These are phyloP conservation scores for Lasioglossum pauxillum DNA, from an alignment of 2,888 invertebrate species.

Conservation along the genomic window DNA sequence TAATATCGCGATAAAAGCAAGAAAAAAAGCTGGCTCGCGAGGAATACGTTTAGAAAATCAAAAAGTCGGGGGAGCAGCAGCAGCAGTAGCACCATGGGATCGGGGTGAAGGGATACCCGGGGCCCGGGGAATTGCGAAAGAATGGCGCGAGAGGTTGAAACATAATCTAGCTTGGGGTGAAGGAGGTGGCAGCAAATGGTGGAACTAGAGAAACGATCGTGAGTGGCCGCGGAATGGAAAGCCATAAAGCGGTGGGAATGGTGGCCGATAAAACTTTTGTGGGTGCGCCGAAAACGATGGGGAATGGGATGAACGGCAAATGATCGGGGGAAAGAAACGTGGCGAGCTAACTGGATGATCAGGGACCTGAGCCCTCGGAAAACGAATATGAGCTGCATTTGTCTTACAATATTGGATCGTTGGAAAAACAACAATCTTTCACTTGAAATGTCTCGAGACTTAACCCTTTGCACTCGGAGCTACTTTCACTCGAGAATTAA, in stretches of 20 bases:
- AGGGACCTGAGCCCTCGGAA: background rate
- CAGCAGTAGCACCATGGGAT: background rate
- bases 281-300: background rate
- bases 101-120: background rate
- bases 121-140: background rate
- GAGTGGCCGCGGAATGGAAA: background rate
- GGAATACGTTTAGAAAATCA: background rate
- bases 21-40: background rate
- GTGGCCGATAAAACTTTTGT: slow-evolving; percentile 17
- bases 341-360: background rate
- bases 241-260: slow-evolving; percentile 15
- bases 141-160: slow-evolving; percentile 8
- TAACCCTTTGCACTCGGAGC: no score
- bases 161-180: slow-evolving; percentile 10
- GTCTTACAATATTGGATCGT: background rate
- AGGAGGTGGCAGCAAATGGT: background rate
- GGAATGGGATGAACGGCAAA: slow-evolving; percentile 13
- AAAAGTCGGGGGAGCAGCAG: background rate
- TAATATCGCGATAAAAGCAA: background rate
- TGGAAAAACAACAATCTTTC: background rate
- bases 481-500: no score
- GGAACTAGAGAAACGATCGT: slow-evolving; percentile 6
- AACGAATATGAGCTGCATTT: background rate
- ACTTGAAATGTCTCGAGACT: background rate
- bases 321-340: slow-evolving; percentile 34